A percentile compares a stretch with the other conserved stretches of the same genome.
phyloP scores from a whole-genome alignment of 2,113 vertebrate species.

The Gymnocephalus cernua region DNA sequence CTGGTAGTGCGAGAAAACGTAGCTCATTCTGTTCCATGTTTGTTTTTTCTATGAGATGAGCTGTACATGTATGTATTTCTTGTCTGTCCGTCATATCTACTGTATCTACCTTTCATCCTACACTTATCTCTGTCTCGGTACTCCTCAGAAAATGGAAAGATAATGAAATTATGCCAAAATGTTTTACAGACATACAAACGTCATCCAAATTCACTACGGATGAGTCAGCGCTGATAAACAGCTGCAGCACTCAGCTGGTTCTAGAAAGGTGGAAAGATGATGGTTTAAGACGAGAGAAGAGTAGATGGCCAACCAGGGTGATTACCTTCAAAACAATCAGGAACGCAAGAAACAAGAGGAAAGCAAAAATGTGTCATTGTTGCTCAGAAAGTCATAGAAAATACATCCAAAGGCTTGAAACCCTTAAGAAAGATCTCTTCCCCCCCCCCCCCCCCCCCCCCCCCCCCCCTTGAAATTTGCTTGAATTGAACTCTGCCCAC shows the following conservation, averaged over 20 bases:
- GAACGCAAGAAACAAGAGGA: not conserved
- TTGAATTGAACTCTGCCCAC: not conserved
- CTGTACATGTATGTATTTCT: slow-evolving; percentile 72
- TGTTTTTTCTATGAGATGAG: slow-evolving; percentile 72
- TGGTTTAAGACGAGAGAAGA: slow-evolving; percentile 42
- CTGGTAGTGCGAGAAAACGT: slow-evolving; percentile 73
- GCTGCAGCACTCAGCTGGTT: slow-evolving; percentile 3
- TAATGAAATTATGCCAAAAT: slow-evolving; percentile 80
- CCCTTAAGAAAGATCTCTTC: not conserved
- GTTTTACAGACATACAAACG: slow-evolving; percentile 58
- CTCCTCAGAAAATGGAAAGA: slow-evolving; percentile 62
- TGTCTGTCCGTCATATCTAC: slow-evolving; percentile 67
- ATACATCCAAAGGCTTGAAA: slow-evolving; percentile 9
- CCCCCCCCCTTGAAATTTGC: not conserved
- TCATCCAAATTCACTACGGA: not conserved
- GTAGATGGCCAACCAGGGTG: slow-evolving; percentile 8
- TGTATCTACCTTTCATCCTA: slow-evolving; percentile 71
- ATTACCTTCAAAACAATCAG: not conserved
- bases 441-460: not conserved
- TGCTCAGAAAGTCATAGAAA: not conserved
- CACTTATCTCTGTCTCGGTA: slow-evolving; percentile 70
- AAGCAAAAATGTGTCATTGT: not conserved
- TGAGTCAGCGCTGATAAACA: not conserved
- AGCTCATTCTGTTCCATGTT: slow-evolving; percentile 79
- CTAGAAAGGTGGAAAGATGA: not conserved